Percentiles rank a stretch among this genome's conserved stretches.
Evolutionary conservation across 2,888 invertebrate species (phyloP).

Genomic region (Nomada ruficornis): DNA sequence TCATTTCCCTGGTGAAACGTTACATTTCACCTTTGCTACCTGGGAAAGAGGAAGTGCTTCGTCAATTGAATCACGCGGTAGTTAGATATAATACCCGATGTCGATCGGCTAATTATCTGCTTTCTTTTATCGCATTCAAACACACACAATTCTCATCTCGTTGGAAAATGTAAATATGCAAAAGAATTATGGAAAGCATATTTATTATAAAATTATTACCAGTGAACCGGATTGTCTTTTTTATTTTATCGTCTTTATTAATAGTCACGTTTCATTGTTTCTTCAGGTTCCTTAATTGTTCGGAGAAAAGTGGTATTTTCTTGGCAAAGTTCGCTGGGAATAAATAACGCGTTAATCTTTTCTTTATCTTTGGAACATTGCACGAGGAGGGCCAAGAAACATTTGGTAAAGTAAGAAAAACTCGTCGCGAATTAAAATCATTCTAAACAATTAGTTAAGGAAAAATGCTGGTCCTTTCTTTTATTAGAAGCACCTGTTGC

Average conservation of each 20-base stretch:
- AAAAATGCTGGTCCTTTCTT: background rate
- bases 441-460: background rate
- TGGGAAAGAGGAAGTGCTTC: constrained; percentile 34
- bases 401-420: no score
- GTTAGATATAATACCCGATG: background rate
- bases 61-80: constrained; percentile 9
- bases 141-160: background rate
- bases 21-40: constrained; percentile 37
- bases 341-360: no score
- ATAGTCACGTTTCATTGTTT: no score
- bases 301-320: no score
- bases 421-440: no score
- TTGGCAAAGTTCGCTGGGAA: no score
- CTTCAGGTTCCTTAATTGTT: no score
- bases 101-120: background rate
- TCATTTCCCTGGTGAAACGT: constrained; percentile 40
- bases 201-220: no score
- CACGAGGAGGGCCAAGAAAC: no score
- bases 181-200: background rate
- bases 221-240: no score
- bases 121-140: background rate
- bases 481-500: constrained; percentile 15
- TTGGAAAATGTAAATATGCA: background rate
- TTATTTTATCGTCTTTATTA: no score
- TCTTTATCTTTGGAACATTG: no score